phyloP scores from a whole-genome alignment of 1,140 invertebrate genomes.

The Nymphalis io region DNA sequence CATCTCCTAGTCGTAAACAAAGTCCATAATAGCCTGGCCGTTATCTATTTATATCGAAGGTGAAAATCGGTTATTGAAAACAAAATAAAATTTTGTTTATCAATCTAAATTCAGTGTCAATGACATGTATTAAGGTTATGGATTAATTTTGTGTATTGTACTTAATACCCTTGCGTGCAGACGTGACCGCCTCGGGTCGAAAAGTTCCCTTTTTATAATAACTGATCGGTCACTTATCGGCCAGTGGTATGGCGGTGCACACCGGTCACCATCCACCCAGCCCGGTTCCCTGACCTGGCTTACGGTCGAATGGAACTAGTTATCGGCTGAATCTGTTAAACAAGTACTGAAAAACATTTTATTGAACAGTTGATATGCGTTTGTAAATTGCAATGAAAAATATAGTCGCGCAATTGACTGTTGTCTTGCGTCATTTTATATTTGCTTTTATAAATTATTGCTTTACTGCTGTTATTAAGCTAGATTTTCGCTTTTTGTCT shows the following conservation, averaged over 20 bases:
- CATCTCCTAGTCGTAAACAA: not conserved
- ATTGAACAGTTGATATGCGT: slow-evolving; percentile 9
- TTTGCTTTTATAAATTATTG: not conserved
- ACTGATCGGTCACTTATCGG: slow-evolving; percentile 24
- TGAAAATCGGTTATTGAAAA: not conserved
- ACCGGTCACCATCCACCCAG: slow-evolving; percentile 41
- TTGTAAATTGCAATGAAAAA: slow-evolving; percentile 10
- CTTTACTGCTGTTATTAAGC: not conserved
- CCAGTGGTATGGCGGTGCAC: slow-evolving; percentile 34
- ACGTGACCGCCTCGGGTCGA: slow-evolving; percentile 19
- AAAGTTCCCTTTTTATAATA: slow-evolving; percentile 24
- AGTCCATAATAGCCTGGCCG: not conserved
- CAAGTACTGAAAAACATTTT: slow-evolving; percentile 13
- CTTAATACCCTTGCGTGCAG: slow-evolving; percentile 22
- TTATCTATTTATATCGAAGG: not conserved
- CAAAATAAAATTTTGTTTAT: not conserved
- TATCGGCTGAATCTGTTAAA: slow-evolving; percentile 30
- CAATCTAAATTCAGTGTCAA: not conserved
- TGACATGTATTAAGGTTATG: not conserved
- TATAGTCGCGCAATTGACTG: slow-evolving; percentile 1
- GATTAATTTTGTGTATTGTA: slow-evolving; percentile 2
- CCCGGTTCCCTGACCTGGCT: slow-evolving; percentile 52
- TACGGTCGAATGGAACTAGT: slow-evolving; percentile 44
- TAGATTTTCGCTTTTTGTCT: not conserved
- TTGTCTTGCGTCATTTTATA: slow-evolving; percentile 12